Conservation (phyloP, 2,888 invertebrate genomes). For the Ectropis crepuscularia region DNA sequence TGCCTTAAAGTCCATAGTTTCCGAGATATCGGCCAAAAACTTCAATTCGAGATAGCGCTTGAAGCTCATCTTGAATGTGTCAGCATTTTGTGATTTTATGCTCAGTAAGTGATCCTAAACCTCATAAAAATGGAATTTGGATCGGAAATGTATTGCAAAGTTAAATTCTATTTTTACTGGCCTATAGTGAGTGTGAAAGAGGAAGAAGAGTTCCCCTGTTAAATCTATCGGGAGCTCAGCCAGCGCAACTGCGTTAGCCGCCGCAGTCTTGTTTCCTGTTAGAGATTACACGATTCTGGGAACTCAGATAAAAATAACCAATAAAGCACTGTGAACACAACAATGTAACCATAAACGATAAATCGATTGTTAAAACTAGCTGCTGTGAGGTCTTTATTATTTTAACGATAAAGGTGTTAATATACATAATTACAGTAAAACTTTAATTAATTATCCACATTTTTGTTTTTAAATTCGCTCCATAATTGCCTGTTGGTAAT, state of each 20-base stretch:
- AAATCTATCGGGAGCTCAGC: conserved; percentile 2
- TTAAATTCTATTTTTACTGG: too few relatives aligned
- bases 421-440: background rate
- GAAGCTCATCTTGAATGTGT: too few relatives aligned
- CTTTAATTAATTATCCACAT: conserved; percentile 14
- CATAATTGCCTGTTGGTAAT: too few relatives aligned
- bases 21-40: too few relatives aligned
- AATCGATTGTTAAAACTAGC: conserved; percentile 30
- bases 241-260: conserved; percentile 26
- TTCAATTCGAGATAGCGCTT: too few relatives aligned
- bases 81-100: too few relatives aligned
- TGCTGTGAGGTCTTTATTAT: conserved; percentile 17
- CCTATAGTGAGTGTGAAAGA: background rate
- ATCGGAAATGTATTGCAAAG: too few relatives aligned
- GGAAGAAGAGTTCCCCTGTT: conserved; percentile 1
- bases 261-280: conserved; percentile 58
- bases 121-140: too few relatives aligned
- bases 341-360: conserved; percentile 38
- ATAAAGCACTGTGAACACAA: conserved; percentile 45
- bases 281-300: conserved; percentile 61
- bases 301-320: conserved; percentile 57
- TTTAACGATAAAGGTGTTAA: conserved; percentile 17
- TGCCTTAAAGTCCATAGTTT: too few relatives aligned
- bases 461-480: background rate
- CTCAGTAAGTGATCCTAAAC: too few relatives aligned